phyloP scores from a whole-genome alignment of 2,113 vertebrate genomes.

The Tichodroma muraria region DNA sequence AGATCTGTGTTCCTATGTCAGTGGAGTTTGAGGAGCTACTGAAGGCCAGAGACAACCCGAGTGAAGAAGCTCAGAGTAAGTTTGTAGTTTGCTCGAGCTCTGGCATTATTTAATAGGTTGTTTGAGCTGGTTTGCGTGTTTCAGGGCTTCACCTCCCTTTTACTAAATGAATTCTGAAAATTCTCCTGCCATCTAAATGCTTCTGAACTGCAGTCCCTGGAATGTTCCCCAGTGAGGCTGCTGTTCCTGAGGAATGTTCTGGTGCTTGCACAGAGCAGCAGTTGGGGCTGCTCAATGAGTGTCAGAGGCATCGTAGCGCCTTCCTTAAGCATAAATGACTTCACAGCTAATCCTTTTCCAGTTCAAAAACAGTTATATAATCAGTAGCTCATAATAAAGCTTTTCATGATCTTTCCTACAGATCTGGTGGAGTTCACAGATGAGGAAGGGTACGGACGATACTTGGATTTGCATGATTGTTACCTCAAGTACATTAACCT shows the following conservation, averaged over 20 bases:
- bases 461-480: conserved; percentile 95
- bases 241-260: not conserved
- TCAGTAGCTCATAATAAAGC: not conserved
- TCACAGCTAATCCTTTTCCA: not conserved
- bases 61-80: conserved; percentile 95
- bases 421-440: conserved; percentile 97
- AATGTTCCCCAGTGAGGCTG: not conserved
- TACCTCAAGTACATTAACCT: conserved; percentile 96
- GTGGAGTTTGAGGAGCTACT: conserved; percentile 96
- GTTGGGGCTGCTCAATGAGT: not conserved
- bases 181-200: not conserved
- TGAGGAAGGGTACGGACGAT: conserved; percentile 94
- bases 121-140: not conserved
- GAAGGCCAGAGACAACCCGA: conserved; percentile 93
- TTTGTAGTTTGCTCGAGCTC: not conserved
- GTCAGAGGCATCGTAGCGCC: not conserved
- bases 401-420: conserved; percentile 2
- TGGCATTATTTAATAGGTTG: not conserved
- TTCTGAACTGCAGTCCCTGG: not conserved
- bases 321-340: not conserved
- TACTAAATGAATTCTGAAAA: not conserved
- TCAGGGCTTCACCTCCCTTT: not conserved
- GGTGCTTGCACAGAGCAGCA: not conserved
- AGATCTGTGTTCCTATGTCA: conserved; percentile 98
- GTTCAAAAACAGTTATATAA: not conserved